A percentile compares a stretch with the other conserved stretches of the same genome.
phyloP scores from a whole-genome alignment of 92 coral and sea anemone genomes.

The Montipora capitata region DNA sequence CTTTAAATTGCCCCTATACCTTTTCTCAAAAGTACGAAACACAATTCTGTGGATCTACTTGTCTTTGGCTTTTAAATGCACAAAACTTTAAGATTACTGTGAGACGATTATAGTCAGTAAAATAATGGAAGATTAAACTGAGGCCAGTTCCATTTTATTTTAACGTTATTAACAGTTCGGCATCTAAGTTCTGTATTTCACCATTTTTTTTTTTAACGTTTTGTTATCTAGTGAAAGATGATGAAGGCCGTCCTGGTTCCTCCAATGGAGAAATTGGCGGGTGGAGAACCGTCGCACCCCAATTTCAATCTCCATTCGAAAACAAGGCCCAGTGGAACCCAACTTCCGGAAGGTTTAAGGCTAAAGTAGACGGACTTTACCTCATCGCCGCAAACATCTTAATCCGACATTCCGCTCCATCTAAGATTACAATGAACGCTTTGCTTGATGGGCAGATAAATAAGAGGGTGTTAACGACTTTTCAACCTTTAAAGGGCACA shows the following conservation, averaged over 20 bases:
- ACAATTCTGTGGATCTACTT: no score
- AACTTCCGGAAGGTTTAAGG: conserved; percentile 28
- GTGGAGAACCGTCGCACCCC: conserved; percentile 13
- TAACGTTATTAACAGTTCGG: no score
- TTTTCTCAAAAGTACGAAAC: no score
- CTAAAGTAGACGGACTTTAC: conserved; percentile 64
- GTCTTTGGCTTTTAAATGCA: no score
- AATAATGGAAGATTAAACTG: no score
- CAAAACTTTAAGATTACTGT: no score
- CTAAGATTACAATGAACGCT: conserved; percentile 15
- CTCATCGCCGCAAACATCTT: conserved; percentile 53
- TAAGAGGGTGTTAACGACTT: not conserved
- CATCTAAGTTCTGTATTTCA: no score
- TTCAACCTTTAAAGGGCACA: not conserved
- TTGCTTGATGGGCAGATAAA: conserved; percentile 7
- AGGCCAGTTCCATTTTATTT: no score
- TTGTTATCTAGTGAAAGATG: conserved; percentile 12
- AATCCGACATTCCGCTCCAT: conserved; percentile 33
- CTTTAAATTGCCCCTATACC: no score
- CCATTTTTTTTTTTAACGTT: no score
- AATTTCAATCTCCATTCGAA: not conserved
- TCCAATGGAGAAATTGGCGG: conserved; percentile 19
- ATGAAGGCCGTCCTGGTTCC: conserved; percentile 8
- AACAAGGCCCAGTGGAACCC: not conserved
- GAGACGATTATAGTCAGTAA: no score